A percentile compares a stretch with the other conserved stretches of the same genome.
These are phyloP conservation scores for Liodrosophila aerea DNA, from an alignment of 2,888 invertebrate genomes.

Conservation along the genomic window DNA sequence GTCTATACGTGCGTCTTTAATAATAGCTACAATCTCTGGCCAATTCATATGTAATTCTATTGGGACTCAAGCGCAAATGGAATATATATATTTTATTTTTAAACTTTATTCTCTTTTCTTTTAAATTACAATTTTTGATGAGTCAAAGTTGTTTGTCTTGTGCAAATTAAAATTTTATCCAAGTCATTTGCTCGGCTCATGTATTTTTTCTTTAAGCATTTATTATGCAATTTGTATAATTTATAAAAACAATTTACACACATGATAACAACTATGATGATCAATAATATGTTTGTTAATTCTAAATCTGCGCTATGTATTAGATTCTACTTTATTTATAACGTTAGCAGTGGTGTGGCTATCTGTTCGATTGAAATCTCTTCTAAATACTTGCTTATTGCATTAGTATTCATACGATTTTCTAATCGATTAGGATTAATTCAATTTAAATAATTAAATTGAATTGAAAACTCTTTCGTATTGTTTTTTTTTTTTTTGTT, in stretches of 20 bases:
- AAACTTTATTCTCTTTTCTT: too few species aligned
- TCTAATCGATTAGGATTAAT: too few species aligned
- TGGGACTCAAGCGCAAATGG: conserved; percentile 86
- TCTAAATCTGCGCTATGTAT: not conserved
- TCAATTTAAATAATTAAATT: too few species aligned
- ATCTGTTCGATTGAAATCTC: not conserved
- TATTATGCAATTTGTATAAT: not conserved
- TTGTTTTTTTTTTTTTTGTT: too few species aligned
- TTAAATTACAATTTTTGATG: too few species aligned
- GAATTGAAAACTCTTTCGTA: too few species aligned
- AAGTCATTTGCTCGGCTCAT: conserved; percentile 1
- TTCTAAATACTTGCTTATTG: not conserved
- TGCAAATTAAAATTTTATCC: conserved; percentile 2
- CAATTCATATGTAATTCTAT: too few species aligned
- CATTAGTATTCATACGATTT: not conserved
- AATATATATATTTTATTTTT: too few species aligned
- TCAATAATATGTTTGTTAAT: not conserved
- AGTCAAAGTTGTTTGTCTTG: too few species aligned
- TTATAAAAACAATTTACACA: not conserved
- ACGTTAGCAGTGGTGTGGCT: conserved; percentile 8
- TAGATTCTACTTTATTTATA: conserved; percentile 4
- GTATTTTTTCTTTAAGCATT: not conserved
- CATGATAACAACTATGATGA: not conserved
- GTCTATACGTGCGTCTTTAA: too few species aligned
- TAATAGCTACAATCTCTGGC: too few species aligned